Evolutionary conservation across 2,113 vertebrate genomes (phyloP).

Genomic region (Sphaerodactylus townsendi): DNA sequence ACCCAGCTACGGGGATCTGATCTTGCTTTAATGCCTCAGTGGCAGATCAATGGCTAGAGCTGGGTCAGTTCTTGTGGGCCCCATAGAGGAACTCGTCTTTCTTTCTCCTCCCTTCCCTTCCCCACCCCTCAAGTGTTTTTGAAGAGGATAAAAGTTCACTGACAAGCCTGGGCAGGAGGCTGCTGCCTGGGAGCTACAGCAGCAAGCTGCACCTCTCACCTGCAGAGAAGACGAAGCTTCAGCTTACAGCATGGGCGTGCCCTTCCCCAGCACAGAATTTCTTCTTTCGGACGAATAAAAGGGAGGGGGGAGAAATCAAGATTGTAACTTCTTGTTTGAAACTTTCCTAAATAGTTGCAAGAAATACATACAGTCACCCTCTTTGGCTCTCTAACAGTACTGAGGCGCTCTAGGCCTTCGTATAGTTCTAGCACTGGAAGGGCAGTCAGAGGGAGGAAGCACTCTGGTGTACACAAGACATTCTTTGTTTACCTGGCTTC

Average conservation of each 20-base stretch:
- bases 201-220: background rate
- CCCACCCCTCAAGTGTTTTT: slow-evolving; percentile 1
- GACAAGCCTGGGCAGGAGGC: slow-evolving; percentile 53
- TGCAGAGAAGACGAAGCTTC: slow-evolving; percentile 14
- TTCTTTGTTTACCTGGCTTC: background rate
- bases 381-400: background rate
- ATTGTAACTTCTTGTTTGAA: background rate
- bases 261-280: background rate
- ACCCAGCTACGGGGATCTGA: background rate
- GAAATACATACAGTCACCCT: background rate
- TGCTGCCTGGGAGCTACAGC: background rate
- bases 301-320: background rate
- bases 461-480: background rate
- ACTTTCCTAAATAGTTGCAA: background rate
- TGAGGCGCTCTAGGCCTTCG: too few species aligned
- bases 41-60: background rate
- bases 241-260: slow-evolving; percentile 14
- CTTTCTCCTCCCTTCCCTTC: background rate
- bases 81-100: background rate
- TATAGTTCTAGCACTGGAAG: background rate
- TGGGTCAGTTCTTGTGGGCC: slow-evolving; percentile 17
- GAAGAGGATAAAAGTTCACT: slow-evolving; percentile 64
- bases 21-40: background rate
- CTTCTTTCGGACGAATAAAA: background rate
- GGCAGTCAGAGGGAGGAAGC: fast-evolving